Conservation (phyloP, 2,797 vertebrate genomes). For the Nannoperca obscura region DNA sequence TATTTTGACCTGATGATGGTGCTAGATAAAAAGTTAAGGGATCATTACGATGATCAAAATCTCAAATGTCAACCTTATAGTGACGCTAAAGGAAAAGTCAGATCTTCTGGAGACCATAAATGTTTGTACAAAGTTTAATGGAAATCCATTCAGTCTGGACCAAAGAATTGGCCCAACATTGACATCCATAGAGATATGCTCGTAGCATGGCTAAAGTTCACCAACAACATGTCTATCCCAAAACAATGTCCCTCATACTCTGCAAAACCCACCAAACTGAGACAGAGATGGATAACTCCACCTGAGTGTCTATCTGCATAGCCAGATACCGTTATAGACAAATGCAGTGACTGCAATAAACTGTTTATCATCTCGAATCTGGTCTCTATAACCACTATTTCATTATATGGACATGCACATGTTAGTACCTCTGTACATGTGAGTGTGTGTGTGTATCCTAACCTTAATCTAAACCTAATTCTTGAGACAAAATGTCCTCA, state of each 20-base stretch:
- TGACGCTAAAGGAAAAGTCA: background rate
- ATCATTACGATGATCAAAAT: background rate
- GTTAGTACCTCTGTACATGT: background rate
- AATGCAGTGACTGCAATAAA: background rate
- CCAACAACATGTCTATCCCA: background rate
- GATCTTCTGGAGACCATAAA: background rate
- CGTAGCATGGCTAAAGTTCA: too few relatives aligned
- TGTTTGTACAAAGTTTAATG: background rate
- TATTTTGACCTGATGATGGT: background rate
- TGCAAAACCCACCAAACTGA: background rate
- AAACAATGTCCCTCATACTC: background rate
- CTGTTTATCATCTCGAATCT: background rate
- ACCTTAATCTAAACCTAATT: slow-evolving; percentile 4
- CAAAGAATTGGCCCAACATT: background rate
- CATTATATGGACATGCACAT: background rate
- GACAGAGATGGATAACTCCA: background rate
- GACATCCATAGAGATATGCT: too few relatives aligned
- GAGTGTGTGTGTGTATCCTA: background rate
- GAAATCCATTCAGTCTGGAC: background rate
- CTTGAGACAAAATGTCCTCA: background rate
- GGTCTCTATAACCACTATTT: background rate
- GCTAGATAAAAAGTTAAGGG: background rate
- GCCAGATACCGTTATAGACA: background rate
- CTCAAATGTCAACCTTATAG: background rate
- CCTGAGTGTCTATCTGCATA: background rate